These are phyloP conservation scores for Anguilla marmorata DNA, from an alignment of 2,797 vertebrate genomes.

Conservation along the genomic window DNA sequence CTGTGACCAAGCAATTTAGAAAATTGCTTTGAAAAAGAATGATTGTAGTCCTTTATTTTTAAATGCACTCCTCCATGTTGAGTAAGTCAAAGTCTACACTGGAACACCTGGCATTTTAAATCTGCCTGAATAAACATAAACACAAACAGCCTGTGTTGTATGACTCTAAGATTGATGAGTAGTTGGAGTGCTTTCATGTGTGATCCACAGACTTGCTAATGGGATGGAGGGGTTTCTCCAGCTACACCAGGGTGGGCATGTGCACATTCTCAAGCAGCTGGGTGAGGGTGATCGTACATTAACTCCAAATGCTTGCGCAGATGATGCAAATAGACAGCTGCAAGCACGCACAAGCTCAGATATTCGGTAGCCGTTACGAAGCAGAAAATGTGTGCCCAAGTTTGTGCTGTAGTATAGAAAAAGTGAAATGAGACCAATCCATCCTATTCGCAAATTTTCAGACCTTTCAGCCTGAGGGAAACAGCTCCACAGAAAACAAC, in stretches of 20 bases:
- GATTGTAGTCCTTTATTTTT: neutral
- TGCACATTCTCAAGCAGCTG: constrained; percentile 2
- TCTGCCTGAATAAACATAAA: neutral
- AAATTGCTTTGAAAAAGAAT: neutral
- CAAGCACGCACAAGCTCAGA: neutral
- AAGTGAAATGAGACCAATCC: neutral
- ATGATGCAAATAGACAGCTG: neutral
- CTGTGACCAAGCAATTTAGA: neutral
- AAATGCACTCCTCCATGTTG: neutral
- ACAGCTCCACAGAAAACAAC: neutral
- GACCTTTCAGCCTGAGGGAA: neutral
- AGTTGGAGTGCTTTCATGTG: neutral
- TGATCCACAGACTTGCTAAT: neutral
- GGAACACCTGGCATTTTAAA: neutral
- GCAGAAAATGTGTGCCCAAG: neutral
- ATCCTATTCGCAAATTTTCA: neutral
- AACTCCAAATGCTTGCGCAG: neutral
- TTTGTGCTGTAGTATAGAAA: neutral
- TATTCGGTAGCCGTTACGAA: too few species aligned
- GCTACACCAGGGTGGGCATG: neutral
- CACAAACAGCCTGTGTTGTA: neutral
- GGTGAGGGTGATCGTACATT: neutral
- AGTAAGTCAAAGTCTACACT: neutral
- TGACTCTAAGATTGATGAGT: neutral
- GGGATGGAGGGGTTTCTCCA: neutral